Percentiles rank a stretch among this genome's conserved stretches.
Evolutionary conservation across 2,797 vertebrate species (phyloP).

Genomic region (Pseudochirops cupreus): DNA sequence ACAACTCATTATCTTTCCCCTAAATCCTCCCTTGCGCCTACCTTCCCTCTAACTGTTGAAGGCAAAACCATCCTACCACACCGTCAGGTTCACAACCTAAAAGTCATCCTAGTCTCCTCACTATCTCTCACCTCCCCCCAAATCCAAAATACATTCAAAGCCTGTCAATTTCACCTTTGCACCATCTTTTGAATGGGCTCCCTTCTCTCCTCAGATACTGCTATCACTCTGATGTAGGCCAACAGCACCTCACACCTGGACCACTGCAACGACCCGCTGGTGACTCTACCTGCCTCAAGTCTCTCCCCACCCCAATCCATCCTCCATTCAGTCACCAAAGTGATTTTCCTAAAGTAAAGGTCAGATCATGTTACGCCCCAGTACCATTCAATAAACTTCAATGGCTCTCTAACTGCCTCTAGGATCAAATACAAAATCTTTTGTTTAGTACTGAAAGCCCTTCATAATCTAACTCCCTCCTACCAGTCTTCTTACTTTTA

Average conservation of each 20-base stretch:
- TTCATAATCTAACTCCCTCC: neutral
- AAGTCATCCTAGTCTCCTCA: too few species aligned
- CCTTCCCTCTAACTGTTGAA: neutral
- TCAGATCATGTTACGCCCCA: neutral
- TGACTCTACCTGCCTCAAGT: neutral
- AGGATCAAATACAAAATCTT: neutral
- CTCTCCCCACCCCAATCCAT: neutral
- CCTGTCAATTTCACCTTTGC: neutral
- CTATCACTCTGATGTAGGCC: neutral
- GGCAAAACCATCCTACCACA: neutral
- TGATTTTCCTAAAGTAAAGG: neutral
- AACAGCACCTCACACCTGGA: too few species aligned
- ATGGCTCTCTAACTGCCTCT: neutral
- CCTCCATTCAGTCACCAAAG: neutral
- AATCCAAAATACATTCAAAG: neutral
- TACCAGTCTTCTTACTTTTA: neutral
- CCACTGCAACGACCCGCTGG: neutral
- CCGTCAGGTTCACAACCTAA: neutral
- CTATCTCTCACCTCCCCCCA: neutral
- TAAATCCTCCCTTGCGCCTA: neutral
- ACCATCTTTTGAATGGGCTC: neutral
- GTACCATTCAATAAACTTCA: neutral
- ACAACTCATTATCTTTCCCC: neutral
- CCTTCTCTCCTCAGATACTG: neutral
- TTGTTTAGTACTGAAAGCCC: neutral